A percentile compares a stretch with the other conserved stretches of the same genome.
Evolutionary conservation across 1,140 invertebrate genomes (phyloP).

Genomic region (Eriocheir sinensis): DNA sequence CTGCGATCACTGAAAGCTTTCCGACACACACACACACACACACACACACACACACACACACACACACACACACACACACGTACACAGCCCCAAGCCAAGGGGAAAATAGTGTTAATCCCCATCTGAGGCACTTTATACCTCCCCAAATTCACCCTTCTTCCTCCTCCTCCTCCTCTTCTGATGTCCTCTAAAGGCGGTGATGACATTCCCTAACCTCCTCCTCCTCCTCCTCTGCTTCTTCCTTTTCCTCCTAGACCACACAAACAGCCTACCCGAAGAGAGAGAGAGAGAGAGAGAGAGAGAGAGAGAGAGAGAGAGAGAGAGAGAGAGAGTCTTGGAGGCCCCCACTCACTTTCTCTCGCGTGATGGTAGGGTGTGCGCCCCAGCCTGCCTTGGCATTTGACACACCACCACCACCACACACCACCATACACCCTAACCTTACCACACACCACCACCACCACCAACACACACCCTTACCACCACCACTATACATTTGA

Average conservation of each 20-base stretch:
- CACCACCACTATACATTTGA: no score
- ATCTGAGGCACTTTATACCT: neutral
- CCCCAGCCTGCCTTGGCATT: conserved; percentile 48
- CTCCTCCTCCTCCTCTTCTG: neutral
- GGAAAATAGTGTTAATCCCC: neutral
- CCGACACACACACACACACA: neutral
- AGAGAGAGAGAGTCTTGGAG: neutral
- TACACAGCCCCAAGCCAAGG: neutral
- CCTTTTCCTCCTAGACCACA: no score
- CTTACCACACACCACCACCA: neutral
- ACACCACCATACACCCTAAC: neutral
- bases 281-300: neutral
- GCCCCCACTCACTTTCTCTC: conserved; percentile 44
- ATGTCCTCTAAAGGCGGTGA: neutral
- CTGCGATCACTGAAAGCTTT: neutral
- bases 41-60: neutral
- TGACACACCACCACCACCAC: conserved; percentile 37
- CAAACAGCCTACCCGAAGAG: no score
- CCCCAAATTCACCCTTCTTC: neutral
- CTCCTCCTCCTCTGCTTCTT: neutral
- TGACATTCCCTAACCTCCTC: neutral
- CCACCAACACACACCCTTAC: neutral
- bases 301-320: neutral
- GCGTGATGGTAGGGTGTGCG: conserved; percentile 32
- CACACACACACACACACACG: conserved; percentile 1